These are phyloP conservation scores for Platalea minor DNA, from an alignment of 2,797 vertebrate species.

Conservation along the genomic window DNA sequence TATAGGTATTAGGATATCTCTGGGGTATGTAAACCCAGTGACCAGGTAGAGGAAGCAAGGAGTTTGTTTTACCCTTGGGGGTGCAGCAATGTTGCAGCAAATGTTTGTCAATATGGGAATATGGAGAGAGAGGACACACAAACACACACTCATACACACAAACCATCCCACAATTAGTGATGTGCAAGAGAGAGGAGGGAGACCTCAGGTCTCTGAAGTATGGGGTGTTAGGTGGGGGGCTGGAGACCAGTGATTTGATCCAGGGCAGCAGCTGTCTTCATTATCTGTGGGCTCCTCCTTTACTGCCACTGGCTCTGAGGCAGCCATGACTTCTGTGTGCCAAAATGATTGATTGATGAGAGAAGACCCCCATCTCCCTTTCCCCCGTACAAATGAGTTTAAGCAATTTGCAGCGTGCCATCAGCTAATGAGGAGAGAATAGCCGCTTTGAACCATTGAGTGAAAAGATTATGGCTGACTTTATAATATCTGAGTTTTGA, in stretches of 20 bases:
- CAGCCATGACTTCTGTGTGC: background rate
- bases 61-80: background rate
- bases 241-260: background rate
- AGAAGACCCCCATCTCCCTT: background rate
- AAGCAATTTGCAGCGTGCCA: background rate
- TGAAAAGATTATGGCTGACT: background rate
- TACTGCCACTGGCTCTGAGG: background rate
- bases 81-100: background rate
- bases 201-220: background rate
- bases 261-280: background rate
- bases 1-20: background rate
- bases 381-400: background rate
- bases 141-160: background rate
- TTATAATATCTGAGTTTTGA: background rate
- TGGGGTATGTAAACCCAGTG: background rate
- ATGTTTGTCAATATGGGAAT: background rate
- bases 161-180: background rate
- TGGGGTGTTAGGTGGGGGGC: background rate
- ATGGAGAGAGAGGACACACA: background rate
- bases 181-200: background rate
- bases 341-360: background rate
- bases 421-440: constrained; percentile 10
- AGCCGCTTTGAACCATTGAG: background rate
- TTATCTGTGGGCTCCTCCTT: background rate
- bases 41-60: background rate